Evolutionary conservation across 2,797 vertebrate genomes (phyloP).

Genomic region (Antennarius maculatus): DNA sequence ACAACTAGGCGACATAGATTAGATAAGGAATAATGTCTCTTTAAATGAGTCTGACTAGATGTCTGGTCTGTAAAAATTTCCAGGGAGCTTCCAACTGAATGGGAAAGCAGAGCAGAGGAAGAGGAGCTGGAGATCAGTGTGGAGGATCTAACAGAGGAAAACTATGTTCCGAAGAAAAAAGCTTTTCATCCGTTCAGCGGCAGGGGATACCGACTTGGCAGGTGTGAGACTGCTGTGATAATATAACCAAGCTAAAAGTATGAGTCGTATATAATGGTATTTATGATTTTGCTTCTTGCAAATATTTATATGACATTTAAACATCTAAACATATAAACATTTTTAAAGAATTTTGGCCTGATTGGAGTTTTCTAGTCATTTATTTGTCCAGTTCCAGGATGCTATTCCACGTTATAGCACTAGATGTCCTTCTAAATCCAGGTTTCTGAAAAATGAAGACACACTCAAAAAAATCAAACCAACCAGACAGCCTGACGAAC

Average conservation of each 20-base stretch:
- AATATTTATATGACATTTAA: not conserved
- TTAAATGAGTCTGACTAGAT: slow-evolving; percentile 41
- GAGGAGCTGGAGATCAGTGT: slow-evolving; percentile 93
- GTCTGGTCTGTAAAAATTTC: slow-evolving; percentile 41
- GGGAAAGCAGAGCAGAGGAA: slow-evolving; percentile 87
- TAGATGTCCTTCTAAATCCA: slow-evolving; percentile 73
- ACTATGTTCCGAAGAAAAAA: slow-evolving; percentile 86
- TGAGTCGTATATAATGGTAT: not conserved
- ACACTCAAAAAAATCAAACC: not conserved
- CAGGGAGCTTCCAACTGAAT: slow-evolving; percentile 92
- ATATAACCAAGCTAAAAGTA: not conserved
- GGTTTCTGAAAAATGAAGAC: slow-evolving; percentile 8
- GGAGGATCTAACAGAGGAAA: slow-evolving; percentile 91
- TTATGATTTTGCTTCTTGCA: not conserved
- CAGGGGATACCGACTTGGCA: slow-evolving; percentile 91
- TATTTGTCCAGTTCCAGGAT: not conserved
- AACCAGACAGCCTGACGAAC: slow-evolving; percentile 3
- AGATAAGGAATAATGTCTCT: slow-evolving; percentile 41
- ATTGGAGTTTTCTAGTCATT: not conserved
- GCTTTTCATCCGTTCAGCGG: slow-evolving; percentile 92
- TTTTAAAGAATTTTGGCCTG: not conserved
- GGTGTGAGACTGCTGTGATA: slow-evolving; percentile 73
- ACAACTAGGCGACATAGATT: slow-evolving; percentile 1
- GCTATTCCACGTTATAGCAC: slow-evolving; percentile 53
- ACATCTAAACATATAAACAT: not conserved